Evolutionary conservation across 2,888 invertebrate species (phyloP), one percentile per base, ranked within the genome.

Genomic region (Meteorus colon): DNA sequence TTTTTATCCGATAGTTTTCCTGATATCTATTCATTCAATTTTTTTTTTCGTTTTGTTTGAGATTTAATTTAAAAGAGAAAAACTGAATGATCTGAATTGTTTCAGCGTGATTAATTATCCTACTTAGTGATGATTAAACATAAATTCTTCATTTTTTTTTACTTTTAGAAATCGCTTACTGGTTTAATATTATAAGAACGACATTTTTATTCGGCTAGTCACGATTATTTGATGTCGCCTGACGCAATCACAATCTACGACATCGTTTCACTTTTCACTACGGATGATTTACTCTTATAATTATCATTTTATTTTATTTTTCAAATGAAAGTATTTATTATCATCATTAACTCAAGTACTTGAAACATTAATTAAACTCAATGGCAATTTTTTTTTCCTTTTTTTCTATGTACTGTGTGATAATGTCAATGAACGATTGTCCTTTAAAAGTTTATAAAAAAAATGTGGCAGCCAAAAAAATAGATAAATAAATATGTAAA

Each of bases 211-310:
- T 41, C 27, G 62, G 41, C 41, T 60, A 62, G 71, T 71, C 71
- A 71, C 60, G 60, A 60, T 60, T 34, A 29, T 71, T 60, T 48
- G 48, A 62, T 60, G 29, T 55, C 55, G 41, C 45, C 72, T 72
- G 72, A 72, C 63, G 72, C 72, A 72, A 72, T 72, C n/a, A 10
- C 16, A 31, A 27, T 19, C 55, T 6, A 55, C 55, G 62, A n/a
- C 71, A 59, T 72, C 45, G 72, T 60, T 72, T 62, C 62, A 72
- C 41, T 63, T 62, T 55, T 72, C 45, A 55, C 55, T 55, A 8
- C 8, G 10, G 62, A 62, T 29, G 62, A 29, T 31, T 10, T 16
- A 62, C 29, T 31, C 31, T 55, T 55, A 55, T 55, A 19, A 19
- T 55, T 55, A 55, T 55, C 10, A 55, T 55, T 55, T 55, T 24